These are phyloP conservation scores for Calvadosia cruxmelitensis DNA, from an alignment of 30 jellyfish, hydroid and myxozoan genomes.

Conservation along the genomic window DNA sequence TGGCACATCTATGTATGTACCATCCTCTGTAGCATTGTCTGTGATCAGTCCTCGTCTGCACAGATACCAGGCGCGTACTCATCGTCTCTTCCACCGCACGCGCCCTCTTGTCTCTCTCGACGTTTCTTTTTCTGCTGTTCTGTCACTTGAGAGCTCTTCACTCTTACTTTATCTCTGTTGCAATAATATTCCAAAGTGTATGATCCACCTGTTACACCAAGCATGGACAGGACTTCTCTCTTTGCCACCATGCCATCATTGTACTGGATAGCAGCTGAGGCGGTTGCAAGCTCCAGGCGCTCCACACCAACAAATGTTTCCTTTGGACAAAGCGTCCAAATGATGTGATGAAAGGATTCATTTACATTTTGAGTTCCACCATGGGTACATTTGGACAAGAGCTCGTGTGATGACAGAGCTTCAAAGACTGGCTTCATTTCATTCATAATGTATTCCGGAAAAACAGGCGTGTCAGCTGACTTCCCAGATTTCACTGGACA, in stretches of 20 bases:
- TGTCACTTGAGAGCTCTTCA: background rate
- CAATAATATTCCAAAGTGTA: too few relatives aligned
- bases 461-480: background rate
- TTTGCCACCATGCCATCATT: background rate
- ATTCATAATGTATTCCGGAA: background rate
- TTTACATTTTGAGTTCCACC: slow-evolving; percentile 1
- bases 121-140: slow-evolving; percentile 2
- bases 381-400: background rate
- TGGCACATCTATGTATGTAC: background rate
- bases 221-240: background rate
- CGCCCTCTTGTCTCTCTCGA: background rate
- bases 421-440: slow-evolving; percentile 2
- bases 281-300: background rate
- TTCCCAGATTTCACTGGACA: background rate
- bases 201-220: background rate
- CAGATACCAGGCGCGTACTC: slow-evolving; percentile 3
- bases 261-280: background rate
- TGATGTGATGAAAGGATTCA: background rate
- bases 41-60: slow-evolving; percentile 1
- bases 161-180: too few relatives aligned
- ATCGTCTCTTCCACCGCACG: background rate
- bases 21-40: background rate
- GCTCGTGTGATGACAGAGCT: background rate
- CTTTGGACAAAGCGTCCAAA: slow-evolving; percentile 1
- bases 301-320: background rate